Evolutionary conservation across 2,797 vertebrate species (phyloP), one percentile per base, ranked within the genome.

Genomic region (Buphagus erythrorhynchus): DNA sequence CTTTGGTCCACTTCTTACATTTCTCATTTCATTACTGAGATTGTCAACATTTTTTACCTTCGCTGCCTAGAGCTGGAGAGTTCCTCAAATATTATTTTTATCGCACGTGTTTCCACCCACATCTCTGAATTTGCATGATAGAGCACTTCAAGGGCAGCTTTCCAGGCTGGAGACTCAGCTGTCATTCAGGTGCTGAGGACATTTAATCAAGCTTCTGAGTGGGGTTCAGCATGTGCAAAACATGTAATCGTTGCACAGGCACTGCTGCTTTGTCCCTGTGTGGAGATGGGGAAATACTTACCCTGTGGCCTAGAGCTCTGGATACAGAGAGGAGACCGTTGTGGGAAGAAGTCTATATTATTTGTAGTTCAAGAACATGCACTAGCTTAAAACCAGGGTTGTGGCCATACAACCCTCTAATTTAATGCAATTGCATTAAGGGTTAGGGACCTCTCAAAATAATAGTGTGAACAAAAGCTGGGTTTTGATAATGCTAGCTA

Each of bases 1-100:
- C 74, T 94, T 93, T 78, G 10, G 46, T 65, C 18, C 13, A 36
- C 7, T 83, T 54, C 14, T 25, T 72, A 20, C 4, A 7, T 75
- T 86, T 74, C 76, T 89, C 12, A 68, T 91, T 83, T 88, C 54
- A 40, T 40, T 51, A 19, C n/a, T 78, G 54, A 62, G 51, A 31
- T 43, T 65, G 33, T 83, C 49, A 33, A 0, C 19, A 18, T 31
- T 40, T 71, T 93, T 85, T 82, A 57, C 81, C 11, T 74, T 93
- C 5, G 1, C 15, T 80, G 42, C 78, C 57, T 62, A 58, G 35
- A 69, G 57, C 72, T 51, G 54, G n/a, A 68, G 42, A 65, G 49
- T 75, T 91, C 42, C 31, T 90, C 82, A 80, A 91, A 75, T 77
- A 57, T 31, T 57, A 16, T 74, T 94, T 91, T 86, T 83, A 36